Conservation (phyloP, 2,888 invertebrate species). For the Margaritifera margaritifera region DNA sequence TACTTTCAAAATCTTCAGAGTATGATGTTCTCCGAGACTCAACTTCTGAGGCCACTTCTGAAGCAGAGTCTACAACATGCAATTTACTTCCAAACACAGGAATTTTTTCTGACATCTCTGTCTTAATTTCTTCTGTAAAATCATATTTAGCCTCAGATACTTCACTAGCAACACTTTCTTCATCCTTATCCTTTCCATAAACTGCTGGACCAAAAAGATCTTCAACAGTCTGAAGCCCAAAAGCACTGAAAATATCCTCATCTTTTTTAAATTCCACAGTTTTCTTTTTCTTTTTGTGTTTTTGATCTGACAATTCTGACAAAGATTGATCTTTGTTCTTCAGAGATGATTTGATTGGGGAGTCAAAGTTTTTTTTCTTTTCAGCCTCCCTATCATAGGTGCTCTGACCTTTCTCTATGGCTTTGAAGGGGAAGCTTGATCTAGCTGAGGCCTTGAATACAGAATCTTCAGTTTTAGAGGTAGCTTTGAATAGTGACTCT, state of each 20-base stretch:
- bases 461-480: conserved; percentile 22
- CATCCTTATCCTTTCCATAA: conserved; percentile 39
- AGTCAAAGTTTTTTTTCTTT: conserved; percentile 15
- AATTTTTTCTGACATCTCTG: conserved; percentile 41
- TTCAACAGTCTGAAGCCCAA: conserved; percentile 66
- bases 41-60: conserved; percentile 47
- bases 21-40: conserved; percentile 42
- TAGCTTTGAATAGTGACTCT: conserved; percentile 27
- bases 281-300: conserved; percentile 25
- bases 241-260: conserved; percentile 47
- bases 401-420: conserved; percentile 6
- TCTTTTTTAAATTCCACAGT: conserved; percentile 18
- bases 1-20: conserved; percentile 63
- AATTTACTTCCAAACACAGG: conserved; percentile 34
- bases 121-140: conserved; percentile 48
- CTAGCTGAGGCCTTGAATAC: conserved; percentile 25
- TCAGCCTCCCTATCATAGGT: conserved; percentile 8
- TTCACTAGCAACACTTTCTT: conserved; percentile 40
- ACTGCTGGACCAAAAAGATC: conserved; percentile 52
- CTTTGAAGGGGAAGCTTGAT: conserved; percentile 3
- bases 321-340: conserved; percentile 16
- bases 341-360: conserved; percentile 28
- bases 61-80: conserved; percentile 37
- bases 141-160: conserved; percentile 38
- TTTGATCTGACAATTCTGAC: conserved; percentile 22